These are phyloP conservation scores for Drosophila pseudotalamancana DNA, from an alignment of 2,888 invertebrate species.

Conservation along the genomic window DNA sequence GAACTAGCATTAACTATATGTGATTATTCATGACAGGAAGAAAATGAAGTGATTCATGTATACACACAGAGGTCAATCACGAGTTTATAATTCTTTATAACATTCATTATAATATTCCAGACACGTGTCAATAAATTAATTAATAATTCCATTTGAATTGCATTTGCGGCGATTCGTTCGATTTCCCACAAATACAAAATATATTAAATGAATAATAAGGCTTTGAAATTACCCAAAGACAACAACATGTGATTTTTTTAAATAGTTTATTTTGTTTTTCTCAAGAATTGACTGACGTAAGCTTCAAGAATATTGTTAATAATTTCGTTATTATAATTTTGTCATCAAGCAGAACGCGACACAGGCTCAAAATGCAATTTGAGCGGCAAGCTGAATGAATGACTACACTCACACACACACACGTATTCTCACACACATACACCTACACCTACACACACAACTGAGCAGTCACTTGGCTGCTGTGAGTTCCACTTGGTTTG, in stretches of 20 bases:
- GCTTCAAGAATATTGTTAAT: conserved; percentile 9
- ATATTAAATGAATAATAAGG: conserved; percentile 37
- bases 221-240: conserved; percentile 23
- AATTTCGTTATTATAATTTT: conserved; percentile 15
- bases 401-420: background rate
- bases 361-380: conserved; percentile 32
- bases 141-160: conserved; percentile 24
- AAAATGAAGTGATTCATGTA: conserved; percentile 44
- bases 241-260: conserved; percentile 2
- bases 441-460: background rate
- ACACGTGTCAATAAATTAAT: conserved; percentile 51
- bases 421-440: background rate
- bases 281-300: conserved; percentile 39
- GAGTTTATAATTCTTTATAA: too few relatives aligned
- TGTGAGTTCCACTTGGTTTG: conserved; percentile 12
- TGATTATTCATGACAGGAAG: conserved; percentile 1
- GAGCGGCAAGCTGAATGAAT: conserved; percentile 26
- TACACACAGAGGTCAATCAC: conserved; percentile 23
- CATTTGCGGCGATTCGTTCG: conserved; percentile 39
- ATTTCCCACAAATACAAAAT: conserved; percentile 36
- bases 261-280: conserved; percentile 7
- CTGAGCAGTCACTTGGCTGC: too few relatives aligned
- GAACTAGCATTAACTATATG: too few relatives aligned
- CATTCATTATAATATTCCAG: conserved; percentile 47
- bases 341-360: conserved; percentile 28